A percentile compares a stretch with the other conserved stretches of the same genome.
Conservation (phyloP, 37 sponge, comb jelly and placozoan genomes). For the Sycon ciliatum region DNA sequence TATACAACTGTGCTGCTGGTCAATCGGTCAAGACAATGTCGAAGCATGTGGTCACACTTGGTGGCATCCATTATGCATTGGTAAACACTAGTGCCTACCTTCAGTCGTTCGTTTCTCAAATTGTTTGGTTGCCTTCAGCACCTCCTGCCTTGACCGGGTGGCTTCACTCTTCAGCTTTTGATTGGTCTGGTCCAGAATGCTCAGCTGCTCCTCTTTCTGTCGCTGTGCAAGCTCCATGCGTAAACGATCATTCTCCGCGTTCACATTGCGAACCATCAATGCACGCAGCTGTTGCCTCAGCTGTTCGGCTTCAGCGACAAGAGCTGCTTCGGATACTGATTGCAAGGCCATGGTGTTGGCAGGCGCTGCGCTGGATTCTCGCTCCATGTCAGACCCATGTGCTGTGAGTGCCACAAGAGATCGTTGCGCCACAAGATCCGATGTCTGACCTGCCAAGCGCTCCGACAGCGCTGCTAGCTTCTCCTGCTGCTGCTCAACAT, state of each 20-base stretch:
- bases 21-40: too few relatives aligned
- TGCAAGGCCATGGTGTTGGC: too few relatives aligned
- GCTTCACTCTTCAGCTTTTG: slow-evolving; percentile 44
- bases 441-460: slow-evolving; percentile 56
- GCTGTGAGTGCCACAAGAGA: too few relatives aligned
- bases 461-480: slow-evolving; percentile 54
- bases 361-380: too few relatives aligned
- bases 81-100: slow-evolving; percentile 30
- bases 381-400: too few relatives aligned
- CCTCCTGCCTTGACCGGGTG: slow-evolving; percentile 34
- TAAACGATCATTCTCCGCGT: slow-evolving; percentile 55
- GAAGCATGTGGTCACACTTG: too few relatives aligned
- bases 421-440: too few relatives aligned
- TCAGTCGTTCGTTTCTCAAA: slow-evolving; percentile 67
- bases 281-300: slow-evolving; percentile 45
- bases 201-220: slow-evolving; percentile 40
- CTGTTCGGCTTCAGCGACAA: slow-evolving; percentile 55
- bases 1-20: too few relatives aligned
- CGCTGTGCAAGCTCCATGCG: slow-evolving; percentile 45
- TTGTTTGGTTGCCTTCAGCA: slow-evolving; percentile 48
- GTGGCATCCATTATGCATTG: too few relatives aligned
- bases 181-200: slow-evolving; percentile 26
- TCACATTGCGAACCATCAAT: slow-evolving; percentile 42
- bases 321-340: too few relatives aligned
- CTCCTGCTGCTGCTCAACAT: slow-evolving; percentile 65